Evolutionary conservation across 2,113 vertebrate species (phyloP).

Genomic region (Neolamprologus hecqui): DNA sequence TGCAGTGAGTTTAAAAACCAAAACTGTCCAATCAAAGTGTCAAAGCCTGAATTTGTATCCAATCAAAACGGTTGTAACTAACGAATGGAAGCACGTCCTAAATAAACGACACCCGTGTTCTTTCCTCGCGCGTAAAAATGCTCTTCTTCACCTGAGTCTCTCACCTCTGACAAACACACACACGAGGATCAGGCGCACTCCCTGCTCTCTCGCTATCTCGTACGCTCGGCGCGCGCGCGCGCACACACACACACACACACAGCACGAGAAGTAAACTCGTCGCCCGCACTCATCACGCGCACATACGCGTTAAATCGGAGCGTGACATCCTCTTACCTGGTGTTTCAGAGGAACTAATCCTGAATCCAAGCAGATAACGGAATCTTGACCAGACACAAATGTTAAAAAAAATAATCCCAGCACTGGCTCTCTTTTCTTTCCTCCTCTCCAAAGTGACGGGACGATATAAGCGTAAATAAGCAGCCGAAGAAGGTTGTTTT

Average conservation of each 20-base stretch:
- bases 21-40: not conserved
- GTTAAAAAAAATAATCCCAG: constrained; percentile 35
- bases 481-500: not conserved
- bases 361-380: not conserved
- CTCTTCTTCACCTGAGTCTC: not conserved
- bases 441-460: not conserved
- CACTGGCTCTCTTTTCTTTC: not conserved
- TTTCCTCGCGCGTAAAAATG: constrained; percentile 11
- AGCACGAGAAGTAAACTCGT: not conserved
- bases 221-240: not conserved
- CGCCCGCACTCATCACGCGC: not conserved
- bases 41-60: not conserved
- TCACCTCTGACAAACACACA: constrained; percentile 12
- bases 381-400: not conserved
- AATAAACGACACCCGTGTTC: not conserved
- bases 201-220: not conserved
- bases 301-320: not conserved
- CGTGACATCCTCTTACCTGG: constrained; percentile 15
- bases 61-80: not conserved
- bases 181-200: not conserved
- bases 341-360: not conserved
- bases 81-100: not conserved
- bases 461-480: not conserved
- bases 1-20: not conserved
- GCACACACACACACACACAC: rapidly evolving